Base-by-base conservation (phyloP, 2,113 vertebrate species). In the Ceratotherium simum region DNA sequence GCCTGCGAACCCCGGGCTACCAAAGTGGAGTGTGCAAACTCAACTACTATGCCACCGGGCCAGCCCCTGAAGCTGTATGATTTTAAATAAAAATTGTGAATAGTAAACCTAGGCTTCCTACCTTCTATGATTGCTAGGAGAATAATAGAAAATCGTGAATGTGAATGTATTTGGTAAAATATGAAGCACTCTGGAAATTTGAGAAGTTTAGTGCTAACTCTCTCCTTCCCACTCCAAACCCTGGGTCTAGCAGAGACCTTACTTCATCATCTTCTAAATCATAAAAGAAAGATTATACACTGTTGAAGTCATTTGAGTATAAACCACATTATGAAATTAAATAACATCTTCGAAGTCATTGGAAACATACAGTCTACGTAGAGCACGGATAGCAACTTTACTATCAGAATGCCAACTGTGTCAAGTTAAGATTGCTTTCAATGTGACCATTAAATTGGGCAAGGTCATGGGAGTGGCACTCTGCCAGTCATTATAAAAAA, bases 391-490 rank as follows among this genome's bases (percentile, higher is more conserved):
- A 7, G n/a, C 12, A 70, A 23, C 36, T 33, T n/a, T 51, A 48
- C 39, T 60, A n/a, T 80, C 69, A 79, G 93, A 67, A 84, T 23
- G 20, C 62, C 51, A 54, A 42, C 46, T 8, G 5, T 9, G 1
- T 90, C 64, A 56, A 54, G 54, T 14, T 21, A 75, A 54, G 69
- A 48, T 21, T 48, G 56, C 39, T 97, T 95, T 86, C 92, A 85
- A 1, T 67, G 88, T 86, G 69, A 76, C 64, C 56, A 56, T 86
- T 64, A 58, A 84, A 39, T 56, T 1, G 9, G 62, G 27, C 69
- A 56, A 97, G 79, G 86, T 91, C 82, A 31, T 31, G 9, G 60
- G 80, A 90, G 16, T 80, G 87, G 62, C 79, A 70, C 17, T 80
- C 42, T 42, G 73, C 92, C 90, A 90, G 90, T 65, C 48, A 67